These are phyloP conservation scores for Encarsia formosa DNA, from an alignment of 2,888 invertebrate genomes.

Conservation along the genomic window DNA sequence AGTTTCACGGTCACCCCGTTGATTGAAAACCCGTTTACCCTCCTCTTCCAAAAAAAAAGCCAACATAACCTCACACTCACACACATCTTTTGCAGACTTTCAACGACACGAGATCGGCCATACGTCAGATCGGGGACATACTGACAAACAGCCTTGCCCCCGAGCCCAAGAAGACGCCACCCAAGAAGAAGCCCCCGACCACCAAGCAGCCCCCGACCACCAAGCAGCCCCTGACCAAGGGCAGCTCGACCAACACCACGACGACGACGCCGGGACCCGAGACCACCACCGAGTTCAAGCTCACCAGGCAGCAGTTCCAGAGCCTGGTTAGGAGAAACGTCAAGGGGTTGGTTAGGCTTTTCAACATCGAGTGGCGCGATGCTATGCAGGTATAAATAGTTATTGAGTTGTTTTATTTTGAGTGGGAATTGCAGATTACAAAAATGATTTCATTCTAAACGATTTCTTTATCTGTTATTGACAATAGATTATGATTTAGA, in stretches of 20 bases:
- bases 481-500: no score
- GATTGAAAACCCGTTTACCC: no score
- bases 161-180: no score
- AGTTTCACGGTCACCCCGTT: no score
- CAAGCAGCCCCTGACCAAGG: not conserved
- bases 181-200: slow-evolving; percentile 16
- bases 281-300: slow-evolving; percentile 45
- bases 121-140: slow-evolving; percentile 49
- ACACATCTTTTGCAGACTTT: slow-evolving; percentile 54
- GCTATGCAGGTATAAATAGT: slow-evolving; percentile 52
- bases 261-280: slow-evolving; percentile 39
- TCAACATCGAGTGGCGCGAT: slow-evolving; percentile 54
- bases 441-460: no score
- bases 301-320: slow-evolving; percentile 50
- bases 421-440: no score
- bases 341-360: slow-evolving; percentile 52
- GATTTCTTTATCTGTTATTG: no score
- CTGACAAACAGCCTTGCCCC: slow-evolving; percentile 48
- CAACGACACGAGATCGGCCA: slow-evolving; percentile 53
- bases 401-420: not conserved
- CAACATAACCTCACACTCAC: no score
- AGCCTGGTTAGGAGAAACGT: slow-evolving; percentile 53
- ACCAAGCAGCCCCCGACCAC: slow-evolving; percentile 6
- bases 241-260: slow-evolving; percentile 21
- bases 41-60: no score